phyloP scores from a whole-genome alignment of 2,888 invertebrate species.

The Cylindroiulus punctatus region DNA sequence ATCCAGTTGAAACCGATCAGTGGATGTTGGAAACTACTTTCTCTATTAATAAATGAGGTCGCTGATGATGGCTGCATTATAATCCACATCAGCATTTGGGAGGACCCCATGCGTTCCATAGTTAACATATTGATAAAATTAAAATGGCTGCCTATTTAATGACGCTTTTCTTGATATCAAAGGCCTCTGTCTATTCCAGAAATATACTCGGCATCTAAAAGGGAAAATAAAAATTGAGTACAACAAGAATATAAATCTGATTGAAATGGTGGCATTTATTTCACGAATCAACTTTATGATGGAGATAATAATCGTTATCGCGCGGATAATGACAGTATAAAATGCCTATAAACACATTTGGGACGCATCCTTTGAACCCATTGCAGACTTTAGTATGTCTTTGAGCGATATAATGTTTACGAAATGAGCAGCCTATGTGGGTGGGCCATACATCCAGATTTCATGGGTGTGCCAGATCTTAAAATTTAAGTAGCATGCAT shows the following conservation, averaged over 20 bases:
- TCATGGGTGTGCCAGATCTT: slow-evolving; percentile 17
- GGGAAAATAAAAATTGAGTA: background rate
- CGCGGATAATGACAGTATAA: background rate
- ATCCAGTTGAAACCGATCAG: background rate
- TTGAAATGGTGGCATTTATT: slow-evolving; percentile 39
- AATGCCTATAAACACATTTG: background rate
- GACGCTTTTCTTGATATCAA: background rate
- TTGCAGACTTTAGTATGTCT: background rate
- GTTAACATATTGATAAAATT: slow-evolving; percentile 26
- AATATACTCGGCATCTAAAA: background rate
- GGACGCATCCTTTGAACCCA: background rate
- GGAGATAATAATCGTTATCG: slow-evolving; percentile 20
- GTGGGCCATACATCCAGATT: background rate
- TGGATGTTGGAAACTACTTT: background rate
- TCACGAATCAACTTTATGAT: background rate
- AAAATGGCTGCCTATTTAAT: background rate
- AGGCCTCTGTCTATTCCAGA: background rate
- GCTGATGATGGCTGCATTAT: background rate
- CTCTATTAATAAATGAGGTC: background rate
- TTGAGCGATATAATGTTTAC: background rate
- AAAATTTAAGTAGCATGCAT: slow-evolving; percentile 9
- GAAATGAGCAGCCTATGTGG: background rate
- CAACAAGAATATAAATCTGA: slow-evolving; percentile 11
- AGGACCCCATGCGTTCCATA: background rate
- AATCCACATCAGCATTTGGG: background rate